phyloP scores from a whole-genome alignment of 2,888 invertebrate species.

The Mimas tiliae region DNA sequence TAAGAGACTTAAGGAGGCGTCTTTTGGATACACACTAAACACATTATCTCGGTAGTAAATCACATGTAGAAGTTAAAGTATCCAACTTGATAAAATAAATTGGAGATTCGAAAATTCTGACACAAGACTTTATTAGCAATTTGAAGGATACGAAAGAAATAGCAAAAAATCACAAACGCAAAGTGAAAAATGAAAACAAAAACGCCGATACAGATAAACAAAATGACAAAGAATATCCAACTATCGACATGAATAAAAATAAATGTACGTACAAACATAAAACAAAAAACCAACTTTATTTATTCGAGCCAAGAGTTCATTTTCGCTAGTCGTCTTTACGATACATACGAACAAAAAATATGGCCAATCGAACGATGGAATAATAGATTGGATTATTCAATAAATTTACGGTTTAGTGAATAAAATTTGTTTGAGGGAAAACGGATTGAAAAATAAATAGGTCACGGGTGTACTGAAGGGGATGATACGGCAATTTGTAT shows the following conservation, averaged over 20 bases:
- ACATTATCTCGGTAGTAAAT: no score
- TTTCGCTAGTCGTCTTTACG: background rate
- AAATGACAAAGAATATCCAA: conserved; percentile 7
- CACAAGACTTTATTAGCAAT: no score
- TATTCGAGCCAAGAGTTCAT: background rate
- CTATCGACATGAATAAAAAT: conserved; percentile 14
- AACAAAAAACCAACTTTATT: conserved; percentile 1
- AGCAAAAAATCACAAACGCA: conserved; percentile 5
- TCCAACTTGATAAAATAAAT: no score
- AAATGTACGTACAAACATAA: background rate
- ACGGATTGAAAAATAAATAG: conserved; percentile 11
- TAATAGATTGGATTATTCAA: conserved; percentile 20
- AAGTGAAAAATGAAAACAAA: conserved; percentile 11
- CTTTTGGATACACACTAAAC: no score
- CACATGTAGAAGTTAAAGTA: no score
- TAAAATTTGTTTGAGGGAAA: conserved; percentile 9
- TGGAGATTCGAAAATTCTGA: background rate
- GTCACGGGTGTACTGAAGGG: background rate
- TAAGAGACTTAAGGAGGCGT: no score
- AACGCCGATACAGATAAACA: conserved; percentile 10
- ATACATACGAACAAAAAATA: conserved; percentile 18
- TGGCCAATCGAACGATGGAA: background rate
- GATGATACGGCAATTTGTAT: background rate
- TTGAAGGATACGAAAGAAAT: background rate
- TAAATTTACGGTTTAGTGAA: conserved; percentile 17